Percentiles rank a stretch among this genome's conserved stretches.
These are phyloP conservation scores for Drosophila infuscata DNA, from an alignment of 2,888 invertebrate genomes.

Conservation along the genomic window DNA sequence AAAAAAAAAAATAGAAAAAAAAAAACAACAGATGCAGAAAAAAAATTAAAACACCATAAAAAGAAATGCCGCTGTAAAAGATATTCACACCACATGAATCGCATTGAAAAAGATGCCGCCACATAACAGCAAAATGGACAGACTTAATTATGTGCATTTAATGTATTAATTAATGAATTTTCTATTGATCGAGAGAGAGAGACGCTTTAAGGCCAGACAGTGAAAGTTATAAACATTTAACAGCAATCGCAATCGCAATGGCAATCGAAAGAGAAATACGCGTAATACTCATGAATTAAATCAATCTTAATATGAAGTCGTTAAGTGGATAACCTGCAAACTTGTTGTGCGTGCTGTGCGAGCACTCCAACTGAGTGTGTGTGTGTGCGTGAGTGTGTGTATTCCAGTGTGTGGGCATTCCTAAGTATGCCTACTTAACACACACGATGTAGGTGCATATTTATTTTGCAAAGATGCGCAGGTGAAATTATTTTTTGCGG, in stretches of 20 bases:
- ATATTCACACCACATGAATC: constrained; percentile 40
- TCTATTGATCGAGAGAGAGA: constrained; percentile 48
- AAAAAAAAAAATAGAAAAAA: constrained; percentile 2
- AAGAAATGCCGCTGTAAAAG: constrained; percentile 22
- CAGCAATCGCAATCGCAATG: constrained; percentile 19
- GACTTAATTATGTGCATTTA: constrained; percentile 76
- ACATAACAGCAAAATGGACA: constrained; percentile 46
- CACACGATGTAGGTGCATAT: constrained; percentile 4
- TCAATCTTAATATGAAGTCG: constrained; percentile 51
- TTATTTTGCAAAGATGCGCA: constrained; percentile 24
- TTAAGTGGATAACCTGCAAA: constrained; percentile 56
- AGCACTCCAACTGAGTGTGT: constrained; percentile 23
- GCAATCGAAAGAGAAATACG: constrained; percentile 38
- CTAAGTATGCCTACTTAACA: neutral
- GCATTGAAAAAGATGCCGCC: constrained; percentile 25
- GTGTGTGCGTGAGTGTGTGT: constrained; percentile 26
- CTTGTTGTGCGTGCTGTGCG: constrained; percentile 55
- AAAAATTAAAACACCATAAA: constrained; percentile 26
- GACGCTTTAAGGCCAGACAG: constrained; percentile 32
- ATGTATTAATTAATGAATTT: constrained; percentile 73
- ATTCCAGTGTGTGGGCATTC: constrained; percentile 15
- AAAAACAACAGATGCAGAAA: neutral
- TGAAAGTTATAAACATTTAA: constrained; percentile 69
- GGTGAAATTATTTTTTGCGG: constrained; percentile 39
- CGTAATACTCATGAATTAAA: constrained; percentile 52